Conservation (phyloP, 2,888 invertebrate genomes). For the Coleophora deauratella region DNA sequence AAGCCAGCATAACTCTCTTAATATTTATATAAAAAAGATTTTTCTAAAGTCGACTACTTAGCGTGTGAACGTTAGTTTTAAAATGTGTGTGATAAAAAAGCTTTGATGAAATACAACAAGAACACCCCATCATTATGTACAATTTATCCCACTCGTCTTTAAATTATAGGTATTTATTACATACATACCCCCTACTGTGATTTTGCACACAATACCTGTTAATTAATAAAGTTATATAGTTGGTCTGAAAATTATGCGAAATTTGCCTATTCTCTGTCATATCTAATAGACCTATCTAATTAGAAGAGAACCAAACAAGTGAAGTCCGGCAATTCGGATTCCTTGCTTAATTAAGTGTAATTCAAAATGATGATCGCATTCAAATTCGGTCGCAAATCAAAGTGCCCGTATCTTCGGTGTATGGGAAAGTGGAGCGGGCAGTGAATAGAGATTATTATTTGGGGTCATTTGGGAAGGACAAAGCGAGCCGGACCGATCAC, state of each 20-base stretch:
- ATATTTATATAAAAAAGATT: too few relatives aligned
- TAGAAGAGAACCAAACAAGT: conserved; percentile 28
- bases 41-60: too few relatives aligned
- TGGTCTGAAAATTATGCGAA: too few relatives aligned
- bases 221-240: background rate
- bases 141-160: too few relatives aligned
- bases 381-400: conserved; percentile 62
- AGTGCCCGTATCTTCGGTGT: conserved; percentile 63
- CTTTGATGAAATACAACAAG: too few relatives aligned
- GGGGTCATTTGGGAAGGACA: conserved; percentile 68
- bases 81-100: too few relatives aligned
- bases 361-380: conserved; percentile 51
- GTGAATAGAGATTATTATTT: conserved; percentile 64
- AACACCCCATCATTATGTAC: too few relatives aligned
- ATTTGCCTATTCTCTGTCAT: too few relatives aligned
- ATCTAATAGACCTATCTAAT: conserved; percentile 11
- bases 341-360: conserved; percentile 60
- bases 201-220: background rate
- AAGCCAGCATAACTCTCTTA: too few relatives aligned
- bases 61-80: too few relatives aligned
- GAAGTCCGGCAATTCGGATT: conserved; percentile 36
- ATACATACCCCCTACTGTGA: too few relatives aligned
- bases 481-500: conserved; percentile 40
- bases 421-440: conserved; percentile 60
- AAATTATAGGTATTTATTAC: too few relatives aligned